These are phyloP conservation scores for Heliocidaris erythrogramma DNA, from an alignment of 35 echinoderm and acorn worm species.

Conservation along the genomic window DNA sequence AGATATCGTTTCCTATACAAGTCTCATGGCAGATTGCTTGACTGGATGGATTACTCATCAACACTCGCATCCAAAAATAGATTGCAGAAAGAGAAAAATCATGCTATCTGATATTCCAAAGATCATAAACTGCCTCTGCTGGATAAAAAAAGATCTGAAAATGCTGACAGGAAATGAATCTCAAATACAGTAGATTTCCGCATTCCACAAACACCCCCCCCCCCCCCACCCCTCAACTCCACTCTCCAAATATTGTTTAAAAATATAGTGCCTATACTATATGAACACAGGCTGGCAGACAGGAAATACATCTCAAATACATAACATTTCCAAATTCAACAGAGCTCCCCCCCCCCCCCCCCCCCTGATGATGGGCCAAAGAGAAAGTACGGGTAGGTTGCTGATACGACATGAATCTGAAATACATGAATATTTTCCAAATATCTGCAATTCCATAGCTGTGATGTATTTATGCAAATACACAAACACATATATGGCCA, in stretches of 20 bases:
- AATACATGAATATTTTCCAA: too few relatives aligned
- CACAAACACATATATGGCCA: too few relatives aligned
- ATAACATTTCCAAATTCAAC: too few relatives aligned
- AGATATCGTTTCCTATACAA: not conserved
- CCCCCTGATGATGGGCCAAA: too few relatives aligned
- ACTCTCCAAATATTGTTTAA: not conserved
- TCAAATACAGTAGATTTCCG: not conserved
- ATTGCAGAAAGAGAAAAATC: not conserved
- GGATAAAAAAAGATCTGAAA: not conserved
- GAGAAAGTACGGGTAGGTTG: too few relatives aligned
- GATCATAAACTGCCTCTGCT: not conserved
- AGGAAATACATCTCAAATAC: too few relatives aligned
- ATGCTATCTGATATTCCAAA: not conserved
- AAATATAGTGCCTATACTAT: too few relatives aligned
- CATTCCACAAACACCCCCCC: not conserved
- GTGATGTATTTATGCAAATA: too few relatives aligned
- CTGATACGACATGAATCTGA: too few relatives aligned
- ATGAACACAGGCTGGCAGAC: too few relatives aligned
- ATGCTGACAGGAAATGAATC: not conserved
- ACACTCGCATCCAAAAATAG: not conserved
- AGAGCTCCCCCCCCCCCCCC: too few relatives aligned
- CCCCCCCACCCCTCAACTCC: not conserved
- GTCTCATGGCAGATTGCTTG: not conserved
- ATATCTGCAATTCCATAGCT: too few relatives aligned
- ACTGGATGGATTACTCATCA: not conserved